phyloP scores from a whole-genome alignment of 2,797 vertebrate species.

The Danionella dracula region DNA sequence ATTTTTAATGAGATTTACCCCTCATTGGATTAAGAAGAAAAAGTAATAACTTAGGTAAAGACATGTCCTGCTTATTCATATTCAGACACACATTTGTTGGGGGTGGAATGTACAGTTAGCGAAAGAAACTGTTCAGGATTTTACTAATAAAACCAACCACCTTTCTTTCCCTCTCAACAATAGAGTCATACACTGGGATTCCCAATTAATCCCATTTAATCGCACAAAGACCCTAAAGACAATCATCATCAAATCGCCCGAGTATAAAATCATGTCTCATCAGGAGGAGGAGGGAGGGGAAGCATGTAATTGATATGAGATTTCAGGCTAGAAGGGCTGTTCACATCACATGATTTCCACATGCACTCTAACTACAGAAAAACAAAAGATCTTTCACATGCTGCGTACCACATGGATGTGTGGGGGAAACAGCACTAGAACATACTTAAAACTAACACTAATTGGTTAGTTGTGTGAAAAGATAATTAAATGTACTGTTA shows the following conservation, averaged over 20 bases:
- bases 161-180: not conserved
- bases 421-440: not conserved
- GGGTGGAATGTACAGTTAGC: too few species aligned
- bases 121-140: not conserved
- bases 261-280: constrained; percentile 1
- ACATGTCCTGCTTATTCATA: too few species aligned
- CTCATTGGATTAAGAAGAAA: not conserved
- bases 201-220: not conserved
- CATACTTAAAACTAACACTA: not conserved
- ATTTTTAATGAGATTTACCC: not conserved
- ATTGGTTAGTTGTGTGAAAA: not conserved
- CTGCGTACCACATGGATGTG: not conserved
- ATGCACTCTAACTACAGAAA: constrained; percentile 35
- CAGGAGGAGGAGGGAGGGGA: not conserved
- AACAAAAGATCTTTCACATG: constrained; percentile 53
- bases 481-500: not conserved
- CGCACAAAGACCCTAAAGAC: constrained; percentile 7
- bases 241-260: not conserved
- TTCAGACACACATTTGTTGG: too few species aligned
- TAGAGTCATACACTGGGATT: not conserved
- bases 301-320: constrained; percentile 17
- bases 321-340: not conserved
- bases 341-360: constrained; percentile 62
- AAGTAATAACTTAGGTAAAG: constrained; percentile 1
- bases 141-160: not conserved